Base-by-base conservation (phyloP, 1,140 invertebrate species). In the Drosophila tsacasi region DNA sequence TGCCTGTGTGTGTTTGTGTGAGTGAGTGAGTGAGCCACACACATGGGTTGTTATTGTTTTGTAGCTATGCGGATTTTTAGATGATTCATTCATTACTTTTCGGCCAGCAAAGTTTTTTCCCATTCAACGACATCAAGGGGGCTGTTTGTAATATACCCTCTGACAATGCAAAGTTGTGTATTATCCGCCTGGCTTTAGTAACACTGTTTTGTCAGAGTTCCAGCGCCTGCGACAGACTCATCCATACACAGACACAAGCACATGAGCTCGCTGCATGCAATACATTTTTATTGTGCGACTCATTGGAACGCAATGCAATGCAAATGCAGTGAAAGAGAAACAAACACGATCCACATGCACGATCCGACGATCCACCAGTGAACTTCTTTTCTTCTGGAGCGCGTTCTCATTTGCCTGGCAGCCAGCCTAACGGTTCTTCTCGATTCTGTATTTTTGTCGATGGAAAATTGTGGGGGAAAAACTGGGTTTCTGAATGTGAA, bases 21-120 rank as follows among this genome's bases (percentile, higher is more conserved):
- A 64, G 83, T 83, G 74, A 87, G 79, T 77, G 83, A 86, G 82
- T 83, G 72, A 86, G 76, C 80, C 83, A 83, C 68, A 86, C 44
- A 47, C 46, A 57, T 57, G 54, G 54, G 35, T 57, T 57, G 40
- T 62, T 75, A 21, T 69, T 78, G 75, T 54, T 68, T 75, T 67
- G 81, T 55, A 75, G 66, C 78, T 80, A 89, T 82, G 84, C 80
- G 76, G 83, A 86, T 80, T 86, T 80, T 78, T 77, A 81, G 61
- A 81, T 85, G 83, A 86, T 74, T 86, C 83, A 86, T 57, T 72
- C 64, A 63, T 77, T 67, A 35, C 37, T 76, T 66, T 77, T 59
- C 15, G 79, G 57, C 58, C 63, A 66, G 63, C 27, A 8, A 62
- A 67, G 73, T 55, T 89, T 89, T 83, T 86, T 77, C 64, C 71